Evolutionary conservation across 2,797 vertebrate species (phyloP).

Genomic region (Rhabdophis nuchalis): DNA sequence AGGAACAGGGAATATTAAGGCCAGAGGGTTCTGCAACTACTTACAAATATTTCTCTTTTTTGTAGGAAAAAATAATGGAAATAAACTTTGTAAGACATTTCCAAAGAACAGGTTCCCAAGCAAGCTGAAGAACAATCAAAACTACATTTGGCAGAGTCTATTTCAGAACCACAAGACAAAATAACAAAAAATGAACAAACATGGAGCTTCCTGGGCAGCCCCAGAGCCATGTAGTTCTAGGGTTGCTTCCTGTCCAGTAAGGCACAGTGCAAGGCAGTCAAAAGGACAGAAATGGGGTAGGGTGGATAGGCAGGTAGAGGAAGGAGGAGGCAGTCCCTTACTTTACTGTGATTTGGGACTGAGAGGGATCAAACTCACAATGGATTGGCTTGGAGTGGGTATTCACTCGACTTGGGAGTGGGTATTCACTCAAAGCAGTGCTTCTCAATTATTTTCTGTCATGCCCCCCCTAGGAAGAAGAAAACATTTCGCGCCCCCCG

Average conservation of each 20-base stretch:
- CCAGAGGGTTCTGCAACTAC: not conserved
- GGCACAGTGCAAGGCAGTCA: not conserved
- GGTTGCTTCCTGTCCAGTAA: not conserved
- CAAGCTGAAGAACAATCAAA: not conserved
- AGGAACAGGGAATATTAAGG: not conserved
- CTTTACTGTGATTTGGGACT: not conserved
- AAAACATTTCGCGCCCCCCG: no score
- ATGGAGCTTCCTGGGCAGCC: not conserved
- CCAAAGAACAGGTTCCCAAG: not conserved
- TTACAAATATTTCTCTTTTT: not conserved
- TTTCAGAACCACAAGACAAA: not conserved
- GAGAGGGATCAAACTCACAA: not conserved
- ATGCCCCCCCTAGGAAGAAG: no score
- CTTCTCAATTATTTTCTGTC: no score
- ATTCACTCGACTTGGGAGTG: not conserved
- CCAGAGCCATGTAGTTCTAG: not conserved
- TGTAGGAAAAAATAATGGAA: not conserved
- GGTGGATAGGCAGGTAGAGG: not conserved
- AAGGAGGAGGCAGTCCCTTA: not conserved
- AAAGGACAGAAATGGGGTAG: not conserved
- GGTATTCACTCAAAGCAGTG: not conserved
- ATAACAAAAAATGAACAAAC: not conserved
- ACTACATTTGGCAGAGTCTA: not conserved
- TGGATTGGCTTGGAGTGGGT: not conserved
- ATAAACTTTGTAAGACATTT: not conserved